Conservation (phyloP, 2,888 invertebrate genomes). For the Oscheius sp. region DNA sequence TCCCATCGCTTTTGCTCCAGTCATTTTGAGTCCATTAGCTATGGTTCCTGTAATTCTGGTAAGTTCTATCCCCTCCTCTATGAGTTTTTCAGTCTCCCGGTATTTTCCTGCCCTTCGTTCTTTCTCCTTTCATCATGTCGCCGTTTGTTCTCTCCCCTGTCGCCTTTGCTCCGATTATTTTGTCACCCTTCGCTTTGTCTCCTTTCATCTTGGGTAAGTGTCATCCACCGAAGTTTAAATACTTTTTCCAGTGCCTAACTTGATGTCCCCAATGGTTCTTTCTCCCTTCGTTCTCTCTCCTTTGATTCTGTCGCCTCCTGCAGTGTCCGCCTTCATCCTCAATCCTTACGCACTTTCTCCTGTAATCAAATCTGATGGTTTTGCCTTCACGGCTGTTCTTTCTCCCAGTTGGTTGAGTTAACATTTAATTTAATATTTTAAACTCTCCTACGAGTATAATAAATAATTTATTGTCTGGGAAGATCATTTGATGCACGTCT, state of each 20-base stretch:
- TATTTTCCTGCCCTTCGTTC: constrained; percentile 47
- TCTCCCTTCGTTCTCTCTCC: constrained; percentile 59
- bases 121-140: constrained; percentile 53
- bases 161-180: constrained; percentile 47
- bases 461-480: constrained; percentile 3
- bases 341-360: constrained; percentile 54
- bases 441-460: constrained; percentile 22
- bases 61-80: neutral
- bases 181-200: constrained; percentile 49
- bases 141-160: constrained; percentile 53
- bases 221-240: too few relatives aligned
- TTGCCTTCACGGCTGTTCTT: constrained; percentile 47
- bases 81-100: constrained; percentile 23
- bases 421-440: too few relatives aligned
- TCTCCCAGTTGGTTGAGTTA: constrained; percentile 57
- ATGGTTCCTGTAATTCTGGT: constrained; percentile 49
- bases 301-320: constrained; percentile 48
- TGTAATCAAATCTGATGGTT: constrained; percentile 47
- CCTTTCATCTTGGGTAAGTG: constrained; percentile 42
- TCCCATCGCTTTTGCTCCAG: constrained; percentile 49
- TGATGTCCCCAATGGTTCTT: constrained; percentile 47
- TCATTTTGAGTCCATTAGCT: constrained; percentile 49
- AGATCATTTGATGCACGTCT: constrained; percentile 3
- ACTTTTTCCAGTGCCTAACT: constrained; percentile 34
- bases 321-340: constrained; percentile 48